phyloP scores from a whole-genome alignment of 2,888 invertebrate genomes.

The Invenusta paracnida region DNA sequence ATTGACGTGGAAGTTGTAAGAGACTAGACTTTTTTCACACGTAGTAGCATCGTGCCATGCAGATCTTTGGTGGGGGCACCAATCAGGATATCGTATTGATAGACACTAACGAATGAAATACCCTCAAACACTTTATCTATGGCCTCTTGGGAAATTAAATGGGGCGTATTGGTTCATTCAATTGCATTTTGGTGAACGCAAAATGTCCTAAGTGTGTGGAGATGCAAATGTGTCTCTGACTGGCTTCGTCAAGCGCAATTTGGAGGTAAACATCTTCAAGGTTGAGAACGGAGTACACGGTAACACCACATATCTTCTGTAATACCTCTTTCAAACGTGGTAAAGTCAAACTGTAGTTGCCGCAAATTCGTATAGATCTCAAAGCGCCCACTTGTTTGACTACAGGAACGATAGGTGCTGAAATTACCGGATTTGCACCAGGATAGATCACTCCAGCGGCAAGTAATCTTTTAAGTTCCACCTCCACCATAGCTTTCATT shows the following conservation, averaged over 20 bases:
- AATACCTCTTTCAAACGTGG: constrained; percentile 32
- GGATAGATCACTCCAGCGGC: constrained; percentile 14
- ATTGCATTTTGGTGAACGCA: constrained; percentile 40
- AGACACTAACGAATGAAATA: constrained; percentile 26
- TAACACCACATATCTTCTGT: constrained; percentile 13
- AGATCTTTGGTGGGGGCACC: constrained; percentile 27
- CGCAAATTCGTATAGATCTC: constrained; percentile 29
- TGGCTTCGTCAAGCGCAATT: constrained; percentile 8
- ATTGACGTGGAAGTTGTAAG: constrained; percentile 15
- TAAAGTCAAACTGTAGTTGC: constrained; percentile 30
- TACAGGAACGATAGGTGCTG: constrained; percentile 36
- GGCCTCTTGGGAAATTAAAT: constrained; percentile 36
- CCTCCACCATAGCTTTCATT: constrained; percentile 34
- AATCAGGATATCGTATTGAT: constrained; percentile 41
- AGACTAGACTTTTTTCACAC: constrained; percentile 31
- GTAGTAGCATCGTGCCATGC: constrained; percentile 32
- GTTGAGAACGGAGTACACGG: constrained; percentile 31
- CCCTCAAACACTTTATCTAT: constrained; percentile 30
- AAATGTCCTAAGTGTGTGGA: constrained; percentile 39
- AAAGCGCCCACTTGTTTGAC: constrained; percentile 28
- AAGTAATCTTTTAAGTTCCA: constrained; percentile 1
- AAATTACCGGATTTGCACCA: constrained; percentile 26
- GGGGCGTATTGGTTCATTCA: constrained; percentile 37
- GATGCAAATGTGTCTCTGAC: constrained; percentile 38
- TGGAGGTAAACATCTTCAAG: constrained; percentile 37